phyloP scores from a whole-genome alignment of 2,113 vertebrate genomes.

The Cathartes aura region DNA sequence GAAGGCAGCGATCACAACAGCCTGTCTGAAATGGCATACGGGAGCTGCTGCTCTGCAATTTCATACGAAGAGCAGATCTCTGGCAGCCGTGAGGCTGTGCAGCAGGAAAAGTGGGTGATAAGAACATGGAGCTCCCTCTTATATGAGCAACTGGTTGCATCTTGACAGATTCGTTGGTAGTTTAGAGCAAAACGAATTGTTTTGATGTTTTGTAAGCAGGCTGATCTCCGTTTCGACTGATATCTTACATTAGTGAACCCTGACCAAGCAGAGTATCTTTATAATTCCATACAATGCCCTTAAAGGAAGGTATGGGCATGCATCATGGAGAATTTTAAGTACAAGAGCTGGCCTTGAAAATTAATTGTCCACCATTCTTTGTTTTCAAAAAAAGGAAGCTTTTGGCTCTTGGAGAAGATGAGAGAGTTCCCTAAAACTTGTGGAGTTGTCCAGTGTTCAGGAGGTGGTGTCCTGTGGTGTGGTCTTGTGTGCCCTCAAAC shows the following conservation, averaged over 20 bases:
- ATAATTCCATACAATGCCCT: not conserved
- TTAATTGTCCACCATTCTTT: not conserved
- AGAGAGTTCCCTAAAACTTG: not conserved
- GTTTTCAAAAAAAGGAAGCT: not conserved
- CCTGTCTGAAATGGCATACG: accelerated
- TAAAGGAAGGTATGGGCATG: not conserved
- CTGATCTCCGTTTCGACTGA: accelerated
- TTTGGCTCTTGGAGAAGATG: not conserved
- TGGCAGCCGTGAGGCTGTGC: not conserved
- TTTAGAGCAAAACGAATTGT: not conserved
- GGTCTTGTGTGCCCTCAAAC: not conserved
- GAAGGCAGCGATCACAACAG: not conserved
- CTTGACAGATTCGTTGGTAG: not conserved
- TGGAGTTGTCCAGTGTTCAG: not conserved
- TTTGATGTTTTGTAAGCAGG: not conserved
- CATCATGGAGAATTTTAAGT: not conserved
- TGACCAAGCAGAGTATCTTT: not conserved
- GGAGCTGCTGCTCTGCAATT: not conserved
- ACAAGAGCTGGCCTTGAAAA: not conserved
- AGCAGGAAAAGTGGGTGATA: too few relatives aligned
- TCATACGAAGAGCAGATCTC: not conserved
- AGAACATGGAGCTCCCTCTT: not conserved
- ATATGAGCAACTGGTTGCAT: not conserved
- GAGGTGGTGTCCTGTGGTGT: not conserved
- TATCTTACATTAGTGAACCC: not conserved